Evolutionary conservation across 2,113 vertebrate genomes (phyloP).

Genomic region (Erythrolamprus reginae): DNA sequence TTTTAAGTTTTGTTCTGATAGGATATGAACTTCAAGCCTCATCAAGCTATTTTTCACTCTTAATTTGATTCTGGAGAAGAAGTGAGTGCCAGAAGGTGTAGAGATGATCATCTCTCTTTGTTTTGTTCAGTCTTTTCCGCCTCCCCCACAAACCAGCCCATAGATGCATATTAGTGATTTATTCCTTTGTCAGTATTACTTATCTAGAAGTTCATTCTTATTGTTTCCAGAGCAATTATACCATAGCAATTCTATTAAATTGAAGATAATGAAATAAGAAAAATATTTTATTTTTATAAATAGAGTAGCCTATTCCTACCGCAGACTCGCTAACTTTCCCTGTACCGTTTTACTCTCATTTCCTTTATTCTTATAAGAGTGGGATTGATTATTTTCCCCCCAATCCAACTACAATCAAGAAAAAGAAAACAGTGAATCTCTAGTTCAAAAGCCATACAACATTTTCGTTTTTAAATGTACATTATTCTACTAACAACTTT

Average conservation of each 20-base stretch:
- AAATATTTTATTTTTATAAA: background rate
- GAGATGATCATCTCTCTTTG: background rate
- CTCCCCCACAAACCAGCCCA: background rate
- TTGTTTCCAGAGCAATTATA: background rate
- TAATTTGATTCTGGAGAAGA: background rate
- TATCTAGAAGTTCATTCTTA: background rate
- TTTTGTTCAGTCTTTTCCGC: background rate
- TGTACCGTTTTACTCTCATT: background rate
- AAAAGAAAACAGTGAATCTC: background rate
- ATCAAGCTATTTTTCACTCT: background rate
- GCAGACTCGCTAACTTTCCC: background rate
- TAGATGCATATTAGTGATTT: background rate
- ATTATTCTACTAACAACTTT: background rate
- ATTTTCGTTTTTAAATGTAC: background rate
- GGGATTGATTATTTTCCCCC: background rate
- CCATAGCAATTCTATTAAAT: background rate
- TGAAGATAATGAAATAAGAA: background rate
- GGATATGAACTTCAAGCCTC: background rate
- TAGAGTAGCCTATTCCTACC: background rate
- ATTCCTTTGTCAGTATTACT: background rate
- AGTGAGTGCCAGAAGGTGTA: background rate
- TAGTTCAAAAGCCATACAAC: background rate
- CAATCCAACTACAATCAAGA: background rate
- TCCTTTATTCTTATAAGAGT: background rate
- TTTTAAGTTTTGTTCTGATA: background rate